Evolutionary conservation across 2,113 vertebrate genomes (phyloP).

Genomic region (Danio rerio): GRCz12tu NC_133189.1:41927501-41928000

Average conservation of each 20-base stretch:
- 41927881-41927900: neutral
- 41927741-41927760: neutral
- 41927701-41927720: slow-evolving; percentile 1
- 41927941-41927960: neutral
- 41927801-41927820: neutral
- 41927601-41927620: slow-evolving; percentile 33
- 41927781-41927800: slow-evolving; percentile 3
- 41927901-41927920: too few species aligned
- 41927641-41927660: slow-evolving; percentile 20
- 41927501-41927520: slow-evolving; percentile 27
- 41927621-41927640: slow-evolving; percentile 7
- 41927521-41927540: slow-evolving; percentile 24
- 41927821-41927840: neutral
- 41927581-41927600: slow-evolving; percentile 39
- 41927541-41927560: slow-evolving; percentile 37
- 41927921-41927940: neutral
- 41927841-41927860: neutral
- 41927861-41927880: neutral
- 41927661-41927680: slow-evolving; percentile 11
- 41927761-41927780: neutral
- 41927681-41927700: neutral
- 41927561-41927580: slow-evolving; percentile 36
- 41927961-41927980: neutral
- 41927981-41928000: too few species aligned
- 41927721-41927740: neutral